These are phyloP conservation scores for Oophaga sylvatica DNA, from an alignment of 2,797 vertebrate genomes.

Conservation along the genomic window DNA sequence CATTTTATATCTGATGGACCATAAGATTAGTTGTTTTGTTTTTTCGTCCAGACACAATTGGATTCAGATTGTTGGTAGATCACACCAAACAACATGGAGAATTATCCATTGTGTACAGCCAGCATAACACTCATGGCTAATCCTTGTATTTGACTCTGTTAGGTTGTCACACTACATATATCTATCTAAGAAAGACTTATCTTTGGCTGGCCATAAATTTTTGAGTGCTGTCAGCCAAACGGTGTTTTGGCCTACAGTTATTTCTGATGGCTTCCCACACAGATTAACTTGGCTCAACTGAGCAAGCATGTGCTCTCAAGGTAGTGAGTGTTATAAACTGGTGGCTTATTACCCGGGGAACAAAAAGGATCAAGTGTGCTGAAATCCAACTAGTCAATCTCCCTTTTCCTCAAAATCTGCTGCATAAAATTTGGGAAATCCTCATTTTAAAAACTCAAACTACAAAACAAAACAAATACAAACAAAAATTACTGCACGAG, in stretches of 20 bases:
- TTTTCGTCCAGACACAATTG: background rate
- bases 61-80: background rate
- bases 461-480: background rate
- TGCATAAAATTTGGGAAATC: too few species aligned
- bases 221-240: too few species aligned
- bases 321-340: too few species aligned
- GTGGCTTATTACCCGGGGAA: too few species aligned
- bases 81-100: background rate
- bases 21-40: background rate
- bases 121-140: background rate
- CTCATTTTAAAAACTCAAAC: background rate
- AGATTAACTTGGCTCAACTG: too few species aligned
- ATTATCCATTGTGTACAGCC: background rate
- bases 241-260: too few species aligned
- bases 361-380: too few species aligned
- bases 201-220: background rate
- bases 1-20: background rate
- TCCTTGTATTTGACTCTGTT: background rate
- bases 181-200: background rate
- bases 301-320: too few species aligned
- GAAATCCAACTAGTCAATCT: too few species aligned
- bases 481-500: background rate
- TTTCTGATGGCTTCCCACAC: too few species aligned
- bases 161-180: background rate
- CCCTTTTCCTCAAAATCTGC: too few species aligned